Percentiles rank a stretch among this genome's conserved stretches.
These are phyloP conservation scores for Chionoecetes opilio DNA, from an alignment of 1,140 invertebrate genomes.

Conservation along the genomic window DNA sequence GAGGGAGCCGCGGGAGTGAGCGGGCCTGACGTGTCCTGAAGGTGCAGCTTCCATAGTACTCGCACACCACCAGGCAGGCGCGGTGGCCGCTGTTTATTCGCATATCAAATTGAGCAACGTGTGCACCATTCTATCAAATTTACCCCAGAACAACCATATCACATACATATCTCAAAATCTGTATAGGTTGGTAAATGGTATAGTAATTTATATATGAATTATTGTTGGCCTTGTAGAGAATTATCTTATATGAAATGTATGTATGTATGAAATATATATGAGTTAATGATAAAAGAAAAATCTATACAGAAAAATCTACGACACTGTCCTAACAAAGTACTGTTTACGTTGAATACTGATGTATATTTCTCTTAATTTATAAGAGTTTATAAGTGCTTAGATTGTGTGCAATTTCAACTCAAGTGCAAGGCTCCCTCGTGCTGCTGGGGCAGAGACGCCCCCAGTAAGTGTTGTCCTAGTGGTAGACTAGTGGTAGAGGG, in stretches of 20 bases:
- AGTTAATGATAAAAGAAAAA: conserved; percentile 2
- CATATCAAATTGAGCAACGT: conserved; percentile 53
- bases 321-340: conserved; percentile 8
- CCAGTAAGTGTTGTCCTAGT: conserved; percentile 49
- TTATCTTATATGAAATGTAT: conserved; percentile 18
- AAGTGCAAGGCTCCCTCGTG: conserved; percentile 15
- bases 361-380: conserved; percentile 3
- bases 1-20: not conserved
- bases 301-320: not conserved
- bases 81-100: conserved; percentile 31
- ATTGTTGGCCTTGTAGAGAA: conserved; percentile 74
- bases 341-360: not conserved
- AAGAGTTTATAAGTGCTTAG: conserved; percentile 20
- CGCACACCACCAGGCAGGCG: conserved; percentile 17
- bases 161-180: conserved; percentile 73
- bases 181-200: conserved; percentile 61
- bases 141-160: conserved; percentile 74
- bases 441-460: conserved; percentile 44
- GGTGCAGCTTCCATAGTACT: conserved; percentile 7
- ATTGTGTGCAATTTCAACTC: conserved; percentile 19
- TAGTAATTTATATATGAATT: conserved; percentile 59
- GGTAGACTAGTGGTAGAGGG: conserved; percentile 60
- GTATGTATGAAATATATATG: not conserved
- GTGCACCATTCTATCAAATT: conserved; percentile 49
- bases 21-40: not conserved